phyloP scores from a whole-genome alignment of 2,797 vertebrate species.

The Xiphorhynchus erythropygius region DNA sequence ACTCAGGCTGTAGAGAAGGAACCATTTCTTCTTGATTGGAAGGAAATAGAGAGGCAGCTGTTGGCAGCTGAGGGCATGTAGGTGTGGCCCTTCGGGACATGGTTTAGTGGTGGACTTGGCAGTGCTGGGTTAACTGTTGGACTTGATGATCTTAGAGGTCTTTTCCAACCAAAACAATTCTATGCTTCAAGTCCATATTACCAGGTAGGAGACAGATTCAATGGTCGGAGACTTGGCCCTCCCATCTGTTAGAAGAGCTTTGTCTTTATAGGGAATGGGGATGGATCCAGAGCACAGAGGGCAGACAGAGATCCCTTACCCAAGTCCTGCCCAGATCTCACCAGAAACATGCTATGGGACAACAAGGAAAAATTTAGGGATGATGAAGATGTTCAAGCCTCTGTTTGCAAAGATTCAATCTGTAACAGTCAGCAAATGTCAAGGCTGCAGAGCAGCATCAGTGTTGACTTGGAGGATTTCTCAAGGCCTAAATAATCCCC shows the following conservation, averaged over 20 bases:
- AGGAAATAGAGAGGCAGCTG: background rate
- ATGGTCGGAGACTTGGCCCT: background rate
- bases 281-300: background rate
- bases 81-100: background rate
- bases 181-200: background rate
- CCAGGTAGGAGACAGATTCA: background rate
- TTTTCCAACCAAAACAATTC: background rate
- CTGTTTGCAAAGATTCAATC: background rate
- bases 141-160: background rate
- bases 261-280: background rate
- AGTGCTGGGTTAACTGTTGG: background rate
- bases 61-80: background rate
- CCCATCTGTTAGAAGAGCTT: background rate
- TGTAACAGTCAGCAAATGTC: background rate
- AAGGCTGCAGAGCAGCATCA: background rate
- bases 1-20: background rate
- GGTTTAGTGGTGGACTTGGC: background rate
- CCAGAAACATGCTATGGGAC: rapidly evolving
- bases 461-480: background rate
- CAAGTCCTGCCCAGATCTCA: background rate
- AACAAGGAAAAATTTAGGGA: background rate
- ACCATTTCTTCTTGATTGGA: background rate
- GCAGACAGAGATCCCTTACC: background rate
- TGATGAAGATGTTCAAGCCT: background rate
- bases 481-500: background rate